Evolutionary conservation across 2,113 vertebrate species (phyloP).

Genomic region (Pionites leucogaster): DNA sequence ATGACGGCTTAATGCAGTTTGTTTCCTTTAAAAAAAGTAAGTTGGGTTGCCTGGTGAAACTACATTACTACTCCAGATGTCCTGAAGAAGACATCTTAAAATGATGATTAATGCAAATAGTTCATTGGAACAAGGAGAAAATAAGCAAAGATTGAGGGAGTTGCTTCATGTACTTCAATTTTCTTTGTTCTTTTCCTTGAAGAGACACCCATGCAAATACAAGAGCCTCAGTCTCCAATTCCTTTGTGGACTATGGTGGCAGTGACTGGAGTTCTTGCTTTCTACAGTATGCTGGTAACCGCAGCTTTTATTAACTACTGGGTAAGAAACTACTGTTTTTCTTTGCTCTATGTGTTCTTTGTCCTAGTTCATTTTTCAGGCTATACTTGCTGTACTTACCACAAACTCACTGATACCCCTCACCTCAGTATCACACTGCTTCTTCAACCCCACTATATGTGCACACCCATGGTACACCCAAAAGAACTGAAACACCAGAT

Average conservation of each 20-base stretch:
- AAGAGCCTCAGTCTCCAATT: neutral
- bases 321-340: constrained; percentile 70
- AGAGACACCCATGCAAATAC: constrained; percentile 44
- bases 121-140: neutral
- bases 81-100: neutral
- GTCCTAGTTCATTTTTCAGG: neutral
- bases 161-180: constrained; percentile 3
- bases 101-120: neutral
- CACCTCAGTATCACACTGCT: neutral
- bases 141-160: neutral
- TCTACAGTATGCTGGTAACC: constrained; percentile 72
- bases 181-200: constrained; percentile 60
- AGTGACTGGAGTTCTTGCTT: constrained; percentile 50
- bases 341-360: neutral
- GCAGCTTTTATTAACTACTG: constrained; percentile 57
- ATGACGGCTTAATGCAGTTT: neutral
- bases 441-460: neutral
- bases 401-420: neutral
- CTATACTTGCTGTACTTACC: neutral
- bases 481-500: neutral
- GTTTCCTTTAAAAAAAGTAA: neutral
- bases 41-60: neutral
- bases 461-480: neutral
- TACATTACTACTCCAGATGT: neutral
- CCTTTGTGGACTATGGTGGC: constrained; percentile 55